Base-by-base conservation (phyloP, 2,888 invertebrate species). In the Apamea epomidion region DNA sequence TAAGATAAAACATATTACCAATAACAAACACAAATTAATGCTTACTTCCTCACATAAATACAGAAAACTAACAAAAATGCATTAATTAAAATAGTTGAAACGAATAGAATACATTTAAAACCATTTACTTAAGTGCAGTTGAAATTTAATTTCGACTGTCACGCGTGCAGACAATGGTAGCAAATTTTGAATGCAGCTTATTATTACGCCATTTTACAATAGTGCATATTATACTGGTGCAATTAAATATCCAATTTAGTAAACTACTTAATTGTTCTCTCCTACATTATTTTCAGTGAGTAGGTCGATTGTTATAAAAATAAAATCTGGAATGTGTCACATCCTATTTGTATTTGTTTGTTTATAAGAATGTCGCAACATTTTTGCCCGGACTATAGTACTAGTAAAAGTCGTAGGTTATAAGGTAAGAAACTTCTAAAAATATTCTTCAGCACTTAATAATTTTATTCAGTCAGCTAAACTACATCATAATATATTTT, bases 141-240 rank as follows among this genome's bases (percentile, higher is more conserved):
- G 79, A 76, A 79, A 81, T 83, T 84, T 54, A 86, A 86, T 84
- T 78, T 84, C 79, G 48, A 74, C 62, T 79, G 77, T 77, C 67
- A 80, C 74, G 78, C 25, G 75, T 85, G 83, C 86, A 85, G 74
- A 81, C 81, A 81, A 73, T 42, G 82, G 82, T 51, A 64, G 81
- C 81, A 62, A 83, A 75, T 85, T 87, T 37, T 70, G 64, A 74
- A 74, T 76, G 70, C 68, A 76, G 70, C 68, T 74, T 86, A 79
- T 76, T 79, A 64, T 60, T 71, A 29, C 37, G 6, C 12, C 37
- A 54, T 74, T 76, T 76, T 77, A 65, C n/a, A 37, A 32, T 72
- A 71, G 32, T 64, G 21, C 58, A 71, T 21, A 16, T 48, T 21
- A 16, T 48, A 74, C 48, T 70, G 29, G 12, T 58, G 37, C 16